Percentiles rank a stretch among this genome's conserved stretches.
Evolutionary conservation across 2,888 invertebrate species (phyloP).

Genomic region (Xestia rhomboidea): DNA sequence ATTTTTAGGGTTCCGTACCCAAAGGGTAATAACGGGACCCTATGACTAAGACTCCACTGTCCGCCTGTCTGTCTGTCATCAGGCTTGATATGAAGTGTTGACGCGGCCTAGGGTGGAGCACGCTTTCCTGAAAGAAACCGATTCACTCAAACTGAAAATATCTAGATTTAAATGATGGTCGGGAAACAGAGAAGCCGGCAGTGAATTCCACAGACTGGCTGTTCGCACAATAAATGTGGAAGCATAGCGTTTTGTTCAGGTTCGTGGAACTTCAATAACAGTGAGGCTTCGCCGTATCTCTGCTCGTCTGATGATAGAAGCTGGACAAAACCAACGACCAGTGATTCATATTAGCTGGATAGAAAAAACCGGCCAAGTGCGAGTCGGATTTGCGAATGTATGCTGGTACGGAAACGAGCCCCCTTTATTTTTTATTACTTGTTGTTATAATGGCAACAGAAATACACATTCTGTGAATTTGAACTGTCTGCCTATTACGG

Average conservation of each 20-base stretch:
- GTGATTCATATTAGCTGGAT: background rate
- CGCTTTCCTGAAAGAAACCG: background rate
- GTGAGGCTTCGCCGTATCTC: background rate
- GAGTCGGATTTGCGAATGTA: too few relatives aligned
- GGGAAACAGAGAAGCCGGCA: background rate
- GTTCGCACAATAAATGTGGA: background rate
- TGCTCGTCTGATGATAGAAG: background rate
- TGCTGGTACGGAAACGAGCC: fast-evolving
- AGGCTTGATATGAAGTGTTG: background rate
- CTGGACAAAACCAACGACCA: background rate
- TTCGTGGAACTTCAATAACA: background rate
- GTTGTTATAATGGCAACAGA: too few relatives aligned
- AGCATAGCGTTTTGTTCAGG: background rate
- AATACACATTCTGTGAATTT: too few relatives aligned
- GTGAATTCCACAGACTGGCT: too few relatives aligned
- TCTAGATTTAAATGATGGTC: background rate
- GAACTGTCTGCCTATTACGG: too few relatives aligned
- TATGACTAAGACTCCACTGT: too few relatives aligned
- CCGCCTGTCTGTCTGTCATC: too few relatives aligned
- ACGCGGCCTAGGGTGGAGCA: background rate
- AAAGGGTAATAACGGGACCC: too few relatives aligned
- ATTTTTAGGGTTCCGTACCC: too few relatives aligned
- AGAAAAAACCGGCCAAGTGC: too few relatives aligned
- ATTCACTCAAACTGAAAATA: background rate
- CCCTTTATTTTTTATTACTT: too few relatives aligned